A percentile compares a stretch with the other conserved stretches of the same genome.
Evolutionary conservation across 2,113 vertebrate species (phyloP).

Genomic region (Polyodon spathula): DNA sequence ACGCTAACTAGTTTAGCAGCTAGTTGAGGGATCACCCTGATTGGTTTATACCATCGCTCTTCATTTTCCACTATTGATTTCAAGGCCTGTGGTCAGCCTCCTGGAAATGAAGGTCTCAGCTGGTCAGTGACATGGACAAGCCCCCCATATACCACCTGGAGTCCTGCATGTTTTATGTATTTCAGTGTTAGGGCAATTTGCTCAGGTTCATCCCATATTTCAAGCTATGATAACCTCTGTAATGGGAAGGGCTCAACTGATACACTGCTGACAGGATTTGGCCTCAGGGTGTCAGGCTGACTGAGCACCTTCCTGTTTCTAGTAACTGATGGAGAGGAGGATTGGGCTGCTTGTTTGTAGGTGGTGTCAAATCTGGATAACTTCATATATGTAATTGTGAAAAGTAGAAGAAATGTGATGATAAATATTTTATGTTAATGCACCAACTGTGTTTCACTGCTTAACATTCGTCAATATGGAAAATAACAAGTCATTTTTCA

Average conservation of each 20-base stretch:
- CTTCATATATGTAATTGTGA: no score
- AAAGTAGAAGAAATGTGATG: no score
- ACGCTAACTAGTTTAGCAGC: no score
- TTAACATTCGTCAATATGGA: no score
- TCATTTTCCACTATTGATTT: constrained; percentile 22
- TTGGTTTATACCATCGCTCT: no score
- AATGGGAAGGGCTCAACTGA: constrained; percentile 12
- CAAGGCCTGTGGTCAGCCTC: constrained; percentile 7
- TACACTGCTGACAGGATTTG: constrained; percentile 11
- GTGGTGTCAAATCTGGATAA: no score
- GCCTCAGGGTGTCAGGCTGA: constrained; percentile 11
- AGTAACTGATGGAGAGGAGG: neutral
- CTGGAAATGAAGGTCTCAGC: constrained; percentile 41
- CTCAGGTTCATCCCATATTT: constrained; percentile 53
- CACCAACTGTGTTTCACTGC: no score
- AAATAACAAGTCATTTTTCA: no score
- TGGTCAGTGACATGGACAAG: constrained; percentile 17
- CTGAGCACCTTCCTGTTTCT: neutral
- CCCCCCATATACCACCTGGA: constrained; percentile 42
- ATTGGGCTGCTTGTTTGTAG: constrained; percentile 4
- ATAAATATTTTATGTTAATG: no score
- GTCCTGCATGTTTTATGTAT: constrained; percentile 36
- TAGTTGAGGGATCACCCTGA: no score
- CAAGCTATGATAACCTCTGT: constrained; percentile 32
- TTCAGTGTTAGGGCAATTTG: constrained; percentile 32